Evolutionary conservation across 2,113 vertebrate genomes (phyloP).

Genomic region (Emydocephalus ijimae): DNA sequence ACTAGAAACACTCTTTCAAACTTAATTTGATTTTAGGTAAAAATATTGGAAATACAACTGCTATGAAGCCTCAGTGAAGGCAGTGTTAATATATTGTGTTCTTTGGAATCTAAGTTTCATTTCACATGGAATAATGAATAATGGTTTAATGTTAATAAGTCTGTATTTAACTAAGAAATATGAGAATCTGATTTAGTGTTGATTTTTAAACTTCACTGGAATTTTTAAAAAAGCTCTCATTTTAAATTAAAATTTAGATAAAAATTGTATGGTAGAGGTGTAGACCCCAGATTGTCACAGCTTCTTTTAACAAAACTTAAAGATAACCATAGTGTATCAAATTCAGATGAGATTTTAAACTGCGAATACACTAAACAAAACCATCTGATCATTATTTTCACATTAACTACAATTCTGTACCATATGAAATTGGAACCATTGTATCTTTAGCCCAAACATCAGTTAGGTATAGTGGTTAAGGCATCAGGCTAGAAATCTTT

Average conservation of each 20-base stretch:
- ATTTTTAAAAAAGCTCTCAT: background rate
- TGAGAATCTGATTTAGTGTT: background rate
- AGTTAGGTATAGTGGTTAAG: background rate
- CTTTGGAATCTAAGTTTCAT: background rate
- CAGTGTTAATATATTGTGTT: background rate
- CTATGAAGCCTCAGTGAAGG: background rate
- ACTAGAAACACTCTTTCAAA: slow-evolving; percentile 1
- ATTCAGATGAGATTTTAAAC: background rate
- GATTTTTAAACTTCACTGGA: background rate
- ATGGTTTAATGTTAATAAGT: background rate
- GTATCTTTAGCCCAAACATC: background rate
- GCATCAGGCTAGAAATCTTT: background rate
- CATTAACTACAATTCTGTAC: background rate
- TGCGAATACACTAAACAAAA: background rate
- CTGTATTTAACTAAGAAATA: background rate
- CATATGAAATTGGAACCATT: background rate
- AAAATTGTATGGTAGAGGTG: background rate
- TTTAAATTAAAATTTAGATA: background rate
- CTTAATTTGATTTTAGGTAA: background rate
- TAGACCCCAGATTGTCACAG: background rate
- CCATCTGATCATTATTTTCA: background rate
- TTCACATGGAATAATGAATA: background rate
- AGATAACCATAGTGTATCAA: background rate
- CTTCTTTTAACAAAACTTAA: background rate
- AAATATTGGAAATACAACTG: background rate